Conservation (phyloP, 2,888 invertebrate genomes). For the Halictus ligatus region DNA sequence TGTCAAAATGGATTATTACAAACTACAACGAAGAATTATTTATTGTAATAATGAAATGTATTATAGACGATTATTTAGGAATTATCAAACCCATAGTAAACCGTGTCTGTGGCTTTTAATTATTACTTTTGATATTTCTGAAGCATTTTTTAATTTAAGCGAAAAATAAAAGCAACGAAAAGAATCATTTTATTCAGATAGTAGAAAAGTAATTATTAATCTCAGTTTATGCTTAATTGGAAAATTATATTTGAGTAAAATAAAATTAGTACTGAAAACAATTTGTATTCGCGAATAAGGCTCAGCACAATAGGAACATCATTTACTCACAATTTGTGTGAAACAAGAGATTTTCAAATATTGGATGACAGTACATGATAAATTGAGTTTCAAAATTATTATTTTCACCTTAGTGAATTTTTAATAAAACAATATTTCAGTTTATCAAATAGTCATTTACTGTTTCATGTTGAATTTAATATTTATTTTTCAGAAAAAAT, state of each 20-base stretch:
- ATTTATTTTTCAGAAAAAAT: not conserved
- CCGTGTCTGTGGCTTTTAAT: not conserved
- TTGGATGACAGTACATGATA: not conserved
- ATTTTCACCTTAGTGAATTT: not conserved
- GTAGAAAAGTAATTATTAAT: not conserved
- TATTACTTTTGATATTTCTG: not conserved
- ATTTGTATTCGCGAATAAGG: not conserved
- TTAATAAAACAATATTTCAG: not conserved
- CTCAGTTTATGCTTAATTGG: not conserved
- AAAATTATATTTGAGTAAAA: not conserved
- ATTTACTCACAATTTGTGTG: not conserved
- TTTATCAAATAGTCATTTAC: not conserved
- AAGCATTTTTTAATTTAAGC: too few species aligned
- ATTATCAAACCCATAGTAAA: not conserved
- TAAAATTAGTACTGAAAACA: not conserved
- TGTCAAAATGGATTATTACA: slow-evolving; percentile 4
- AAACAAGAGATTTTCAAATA: not conserved
- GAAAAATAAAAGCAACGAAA: too few species aligned
- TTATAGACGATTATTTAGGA: not conserved
- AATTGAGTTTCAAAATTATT: not conserved
- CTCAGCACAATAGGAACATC: not conserved
- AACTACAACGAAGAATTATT: not conserved
- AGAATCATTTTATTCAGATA: not conserved
- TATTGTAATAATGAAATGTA: too few species aligned
- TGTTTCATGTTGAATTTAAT: not conserved